Percentiles rank a stretch among this genome's conserved stretches.
These are phyloP conservation scores for Gymnothorax javanicus DNA, from an alignment of 2,797 vertebrate genomes.

Conservation along the genomic window DNA sequence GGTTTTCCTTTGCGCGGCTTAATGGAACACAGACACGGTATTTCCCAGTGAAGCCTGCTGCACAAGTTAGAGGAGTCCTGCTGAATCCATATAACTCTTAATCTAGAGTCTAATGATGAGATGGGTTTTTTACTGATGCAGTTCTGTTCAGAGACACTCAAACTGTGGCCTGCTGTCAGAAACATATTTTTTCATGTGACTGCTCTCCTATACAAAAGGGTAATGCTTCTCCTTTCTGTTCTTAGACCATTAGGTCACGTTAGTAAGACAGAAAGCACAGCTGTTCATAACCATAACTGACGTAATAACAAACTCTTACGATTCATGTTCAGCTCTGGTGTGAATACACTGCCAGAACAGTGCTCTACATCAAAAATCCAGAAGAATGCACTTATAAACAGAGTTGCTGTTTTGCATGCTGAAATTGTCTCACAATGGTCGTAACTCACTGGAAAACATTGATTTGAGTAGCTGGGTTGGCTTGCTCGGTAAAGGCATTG, in stretches of 20 bases:
- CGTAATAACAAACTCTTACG: background rate
- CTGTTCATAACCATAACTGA: background rate
- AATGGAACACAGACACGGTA: conserved; percentile 25
- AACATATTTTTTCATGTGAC: background rate
- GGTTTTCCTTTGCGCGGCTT: background rate
- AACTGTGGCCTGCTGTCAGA: background rate
- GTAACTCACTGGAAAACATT: background rate
- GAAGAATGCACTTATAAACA: background rate
- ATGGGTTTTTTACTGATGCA: background rate
- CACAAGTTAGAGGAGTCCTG: background rate
- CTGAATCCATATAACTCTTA: background rate
- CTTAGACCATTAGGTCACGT: background rate
- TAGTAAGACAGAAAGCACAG: background rate
- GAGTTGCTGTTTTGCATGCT: background rate
- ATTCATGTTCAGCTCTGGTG: background rate
- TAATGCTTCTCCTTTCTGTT: background rate
- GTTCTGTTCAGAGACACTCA: background rate
- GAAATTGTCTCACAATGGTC: background rate
- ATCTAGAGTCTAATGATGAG: background rate
- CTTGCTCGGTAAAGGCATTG: no score
- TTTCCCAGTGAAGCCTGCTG: background rate
- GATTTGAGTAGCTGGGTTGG: no score
- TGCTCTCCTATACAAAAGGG: background rate
- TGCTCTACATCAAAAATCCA: background rate
- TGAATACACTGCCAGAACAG: background rate